Evolutionary conservation across 2,797 vertebrate genomes (phyloP).

Genomic region (Crypturellus tataupa): DNA sequence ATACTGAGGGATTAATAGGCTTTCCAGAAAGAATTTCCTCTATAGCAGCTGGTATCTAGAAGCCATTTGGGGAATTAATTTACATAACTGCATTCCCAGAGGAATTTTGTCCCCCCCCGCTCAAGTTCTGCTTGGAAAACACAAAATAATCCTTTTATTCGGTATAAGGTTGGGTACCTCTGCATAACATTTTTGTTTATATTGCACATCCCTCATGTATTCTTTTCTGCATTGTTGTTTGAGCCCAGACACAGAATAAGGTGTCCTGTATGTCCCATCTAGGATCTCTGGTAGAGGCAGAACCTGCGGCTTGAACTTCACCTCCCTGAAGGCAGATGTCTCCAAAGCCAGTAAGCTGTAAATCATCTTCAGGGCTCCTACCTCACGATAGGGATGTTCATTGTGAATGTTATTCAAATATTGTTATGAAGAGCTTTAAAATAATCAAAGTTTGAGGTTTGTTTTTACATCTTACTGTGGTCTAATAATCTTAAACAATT

Average conservation of each 20-base stretch:
- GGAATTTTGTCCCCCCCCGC: background rate
- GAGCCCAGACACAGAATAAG: background rate
- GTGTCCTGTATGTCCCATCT: rapidly evolving
- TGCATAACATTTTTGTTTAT: background rate
- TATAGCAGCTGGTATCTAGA: background rate
- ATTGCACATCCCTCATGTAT: rapidly evolving
- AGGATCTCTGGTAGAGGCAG: background rate
- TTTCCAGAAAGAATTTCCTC: background rate
- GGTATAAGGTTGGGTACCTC: background rate
- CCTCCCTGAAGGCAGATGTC: background rate
- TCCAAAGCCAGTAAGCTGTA: background rate
- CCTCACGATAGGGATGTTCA: background rate
- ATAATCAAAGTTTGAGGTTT: background rate
- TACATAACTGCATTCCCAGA: background rate
- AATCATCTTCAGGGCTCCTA: background rate
- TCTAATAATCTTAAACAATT: background rate
- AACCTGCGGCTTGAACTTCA: background rate
- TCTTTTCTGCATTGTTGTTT: background rate
- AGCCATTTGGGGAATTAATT: background rate
- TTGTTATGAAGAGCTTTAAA: background rate
- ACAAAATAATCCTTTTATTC: background rate
- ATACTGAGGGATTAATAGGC: background rate
- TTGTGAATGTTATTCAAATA: background rate
- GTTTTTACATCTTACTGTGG: background rate
- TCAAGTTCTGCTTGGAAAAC: background rate